Conservation (phyloP, 1,140 invertebrate genomes). For the Dryas iulia region DNA sequence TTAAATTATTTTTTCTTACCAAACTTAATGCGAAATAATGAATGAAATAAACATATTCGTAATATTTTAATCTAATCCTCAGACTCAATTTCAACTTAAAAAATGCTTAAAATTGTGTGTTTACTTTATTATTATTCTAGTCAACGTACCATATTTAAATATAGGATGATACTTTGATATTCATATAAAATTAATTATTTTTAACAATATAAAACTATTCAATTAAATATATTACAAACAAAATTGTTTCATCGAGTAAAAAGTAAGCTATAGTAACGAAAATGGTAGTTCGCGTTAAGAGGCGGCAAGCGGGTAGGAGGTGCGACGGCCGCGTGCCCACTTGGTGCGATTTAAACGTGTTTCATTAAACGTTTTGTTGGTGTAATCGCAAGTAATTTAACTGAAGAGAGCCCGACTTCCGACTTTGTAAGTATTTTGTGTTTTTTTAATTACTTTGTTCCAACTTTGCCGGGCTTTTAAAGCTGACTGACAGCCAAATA, state of each 20-base stretch:
- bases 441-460: conserved; percentile 81
- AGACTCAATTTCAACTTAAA: no score
- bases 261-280: conserved; percentile 40
- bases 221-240: not conserved
- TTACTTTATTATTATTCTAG: no score
- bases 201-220: conserved; percentile 31
- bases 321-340: conserved; percentile 48
- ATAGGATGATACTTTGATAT: no score
- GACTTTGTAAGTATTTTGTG: conserved; percentile 79
- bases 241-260: not conserved
- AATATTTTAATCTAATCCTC: no score
- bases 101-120: no score
- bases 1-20: no score
- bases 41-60: no score
- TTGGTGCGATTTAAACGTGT: conserved; percentile 74
- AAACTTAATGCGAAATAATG: no score
- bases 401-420: conserved; percentile 78
- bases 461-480: conserved; percentile 78
- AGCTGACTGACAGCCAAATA: conserved; percentile 79
- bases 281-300: conserved; percentile 68
- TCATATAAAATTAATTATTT: no score
- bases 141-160: no score
- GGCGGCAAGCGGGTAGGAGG: conserved; percentile 40
- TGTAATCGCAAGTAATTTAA: conserved; percentile 80
- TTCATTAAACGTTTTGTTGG: conserved; percentile 79